Conservation (phyloP, 2,113 vertebrate species). For the Mastomys natalensis region DNA sequence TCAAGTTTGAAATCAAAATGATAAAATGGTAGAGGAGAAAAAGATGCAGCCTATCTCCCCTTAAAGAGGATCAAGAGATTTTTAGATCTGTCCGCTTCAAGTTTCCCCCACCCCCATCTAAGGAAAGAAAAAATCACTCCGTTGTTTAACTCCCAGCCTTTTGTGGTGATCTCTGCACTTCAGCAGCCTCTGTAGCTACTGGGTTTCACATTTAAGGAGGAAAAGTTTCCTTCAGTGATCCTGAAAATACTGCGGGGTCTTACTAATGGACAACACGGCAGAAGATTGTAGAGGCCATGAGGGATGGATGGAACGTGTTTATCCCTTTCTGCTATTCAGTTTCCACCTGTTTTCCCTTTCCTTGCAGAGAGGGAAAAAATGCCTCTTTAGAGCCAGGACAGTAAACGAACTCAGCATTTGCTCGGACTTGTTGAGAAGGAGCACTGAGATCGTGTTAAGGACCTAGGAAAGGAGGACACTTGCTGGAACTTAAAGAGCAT, state of each 20-base stretch:
- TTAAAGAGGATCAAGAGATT: constrained; percentile 65
- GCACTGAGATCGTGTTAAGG: not conserved
- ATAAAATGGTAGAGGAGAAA: constrained; percentile 57
- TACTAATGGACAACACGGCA: not conserved
- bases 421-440: not conserved
- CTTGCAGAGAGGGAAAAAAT: constrained; percentile 7
- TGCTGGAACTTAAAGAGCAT: not conserved
- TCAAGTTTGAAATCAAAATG: constrained; percentile 60
- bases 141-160: constrained; percentile 33
- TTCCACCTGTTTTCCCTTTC: not conserved
- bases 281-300: not conserved
- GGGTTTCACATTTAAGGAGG: constrained; percentile 5
- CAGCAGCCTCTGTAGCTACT: not conserved
- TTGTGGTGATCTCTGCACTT: not conserved
- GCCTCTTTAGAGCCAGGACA: not conserved
- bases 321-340: not conserved
- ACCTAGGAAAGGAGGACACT: not conserved
- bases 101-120: not conserved
- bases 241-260: not conserved
- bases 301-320: not conserved
- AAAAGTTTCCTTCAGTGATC: constrained; percentile 7
- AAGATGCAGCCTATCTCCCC: constrained; percentile 22
- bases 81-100: constrained; percentile 55
- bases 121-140: not conserved
- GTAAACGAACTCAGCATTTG: not conserved